These are phyloP conservation scores for Crambe crambe DNA, from an alignment of 37 sponge, comb jelly and placozoan species.

Conservation along the genomic window DNA sequence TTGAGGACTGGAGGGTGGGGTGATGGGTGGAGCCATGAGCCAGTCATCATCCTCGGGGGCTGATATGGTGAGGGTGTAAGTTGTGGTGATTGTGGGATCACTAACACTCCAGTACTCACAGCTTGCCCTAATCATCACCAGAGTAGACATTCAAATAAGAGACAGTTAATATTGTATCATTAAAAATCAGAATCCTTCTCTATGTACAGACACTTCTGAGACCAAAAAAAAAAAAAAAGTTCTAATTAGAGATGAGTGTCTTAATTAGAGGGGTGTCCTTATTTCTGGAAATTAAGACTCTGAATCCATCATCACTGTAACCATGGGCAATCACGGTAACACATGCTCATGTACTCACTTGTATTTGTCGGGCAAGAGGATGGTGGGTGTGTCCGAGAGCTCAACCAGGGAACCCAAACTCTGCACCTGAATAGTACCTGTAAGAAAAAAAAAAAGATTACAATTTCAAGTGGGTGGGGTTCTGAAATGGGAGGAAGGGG, in stretches of 20 bases:
- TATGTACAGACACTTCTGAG: no score
- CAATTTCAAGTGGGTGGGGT: no score
- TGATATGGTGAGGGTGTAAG: constrained; percentile 61
- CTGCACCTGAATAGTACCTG: constrained; percentile 59
- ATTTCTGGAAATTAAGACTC: no score
- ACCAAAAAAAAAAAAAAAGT: no score
- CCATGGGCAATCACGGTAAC: no score
- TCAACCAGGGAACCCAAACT: constrained; percentile 49
- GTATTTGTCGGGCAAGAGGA: constrained; percentile 64
- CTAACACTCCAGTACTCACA: constrained; percentile 62
- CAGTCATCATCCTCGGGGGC: constrained; percentile 46
- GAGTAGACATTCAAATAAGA: no score
- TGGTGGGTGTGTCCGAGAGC: constrained; percentile 45
- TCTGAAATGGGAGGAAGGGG: no score
- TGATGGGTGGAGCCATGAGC: background rate
- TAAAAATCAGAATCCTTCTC: background rate
- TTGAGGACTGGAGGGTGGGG: background rate
- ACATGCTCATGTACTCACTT: no score
- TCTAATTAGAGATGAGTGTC: no score
- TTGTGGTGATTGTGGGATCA: constrained; percentile 13
- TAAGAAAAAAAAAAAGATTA: background rate
- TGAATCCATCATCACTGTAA: no score
- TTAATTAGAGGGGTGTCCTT: no score
- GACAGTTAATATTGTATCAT: no score
- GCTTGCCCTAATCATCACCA: constrained; percentile 43